Evolutionary conservation across 2,888 invertebrate genomes (phyloP).

Genomic region (Dicyrtoma fusca): DNA sequence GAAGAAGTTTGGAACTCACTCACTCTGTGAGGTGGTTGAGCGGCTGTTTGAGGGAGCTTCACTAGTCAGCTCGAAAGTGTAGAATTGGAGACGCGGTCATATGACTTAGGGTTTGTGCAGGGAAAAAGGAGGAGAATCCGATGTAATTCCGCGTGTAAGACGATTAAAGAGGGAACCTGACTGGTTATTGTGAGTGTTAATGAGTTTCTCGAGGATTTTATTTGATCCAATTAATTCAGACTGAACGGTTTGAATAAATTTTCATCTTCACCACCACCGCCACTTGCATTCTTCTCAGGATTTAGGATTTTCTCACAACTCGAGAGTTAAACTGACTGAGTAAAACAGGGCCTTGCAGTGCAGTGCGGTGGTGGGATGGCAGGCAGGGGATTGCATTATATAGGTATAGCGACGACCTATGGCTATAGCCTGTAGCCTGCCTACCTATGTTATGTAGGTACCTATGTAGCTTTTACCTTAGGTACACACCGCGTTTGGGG

Average conservation of each 20-base stretch:
- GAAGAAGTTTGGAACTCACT: no score
- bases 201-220: constrained; percentile 49
- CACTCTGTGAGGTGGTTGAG: no score
- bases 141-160: constrained; percentile 41
- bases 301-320: constrained; percentile 17
- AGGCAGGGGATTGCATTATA: no score
- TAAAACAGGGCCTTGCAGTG: neutral
- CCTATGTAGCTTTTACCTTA: no score
- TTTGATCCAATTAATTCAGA: constrained; percentile 47
- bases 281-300: constrained; percentile 27
- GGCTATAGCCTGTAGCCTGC: neutral
- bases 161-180: constrained; percentile 38
- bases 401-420: neutral
- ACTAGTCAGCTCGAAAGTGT: no score
- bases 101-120: neutral
- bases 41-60: no score
- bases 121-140: constrained; percentile 8
- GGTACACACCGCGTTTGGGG: no score
- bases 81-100: no score
- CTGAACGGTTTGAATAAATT: constrained; percentile 45
- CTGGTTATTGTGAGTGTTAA: constrained; percentile 47
- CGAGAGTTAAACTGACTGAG: neutral
- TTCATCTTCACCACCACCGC: constrained; percentile 9
- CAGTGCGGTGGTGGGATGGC: neutral
- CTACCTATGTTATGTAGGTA: no score